Percentiles rank a stretch among this genome's conserved stretches.
phyloP scores from a whole-genome alignment of 53 echinoderm and acorn worm genomes.

The Temnopleurus reevesii region DNA sequence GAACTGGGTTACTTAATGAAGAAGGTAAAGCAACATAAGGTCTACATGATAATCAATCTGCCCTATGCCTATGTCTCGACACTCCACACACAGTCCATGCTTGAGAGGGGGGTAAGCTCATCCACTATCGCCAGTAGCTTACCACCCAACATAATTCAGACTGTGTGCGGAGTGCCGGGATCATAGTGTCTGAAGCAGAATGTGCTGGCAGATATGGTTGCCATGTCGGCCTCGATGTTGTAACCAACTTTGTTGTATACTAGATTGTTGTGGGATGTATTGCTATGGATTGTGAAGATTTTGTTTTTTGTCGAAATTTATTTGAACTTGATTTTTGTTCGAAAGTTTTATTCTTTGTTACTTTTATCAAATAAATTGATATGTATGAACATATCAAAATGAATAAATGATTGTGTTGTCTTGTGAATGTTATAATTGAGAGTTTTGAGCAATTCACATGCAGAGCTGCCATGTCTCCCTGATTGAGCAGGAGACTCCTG shows the following conservation, averaged over 20 bases:
- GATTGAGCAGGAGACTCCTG: too few relatives aligned
- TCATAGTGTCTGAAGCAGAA: neutral
- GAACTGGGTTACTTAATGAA: too few relatives aligned
- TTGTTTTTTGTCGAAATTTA: too few relatives aligned
- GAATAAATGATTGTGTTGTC: neutral
- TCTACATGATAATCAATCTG: neutral
- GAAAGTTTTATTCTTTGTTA: neutral
- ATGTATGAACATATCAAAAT: neutral
- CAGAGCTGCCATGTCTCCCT: too few relatives aligned
- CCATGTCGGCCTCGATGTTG: neutral
- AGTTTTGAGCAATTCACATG: neutral
- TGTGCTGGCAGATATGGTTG: neutral
- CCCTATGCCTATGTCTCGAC: neutral
- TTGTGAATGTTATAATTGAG: neutral
- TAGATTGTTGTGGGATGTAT: neutral
- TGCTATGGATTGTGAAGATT: too few relatives aligned
- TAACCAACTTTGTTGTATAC: neutral
- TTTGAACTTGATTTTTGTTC: neutral
- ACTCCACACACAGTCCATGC: neutral
- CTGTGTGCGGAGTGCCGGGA: neutral
- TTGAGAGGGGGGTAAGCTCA: constrained; percentile 5
- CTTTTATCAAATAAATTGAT: neutral
- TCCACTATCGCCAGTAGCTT: constrained; percentile 25
- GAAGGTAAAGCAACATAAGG: too few relatives aligned
- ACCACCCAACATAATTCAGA: neutral